Evolutionary conservation across 2,113 vertebrate genomes (phyloP).

Genomic region (Spheniscus mendiculus): DNA sequence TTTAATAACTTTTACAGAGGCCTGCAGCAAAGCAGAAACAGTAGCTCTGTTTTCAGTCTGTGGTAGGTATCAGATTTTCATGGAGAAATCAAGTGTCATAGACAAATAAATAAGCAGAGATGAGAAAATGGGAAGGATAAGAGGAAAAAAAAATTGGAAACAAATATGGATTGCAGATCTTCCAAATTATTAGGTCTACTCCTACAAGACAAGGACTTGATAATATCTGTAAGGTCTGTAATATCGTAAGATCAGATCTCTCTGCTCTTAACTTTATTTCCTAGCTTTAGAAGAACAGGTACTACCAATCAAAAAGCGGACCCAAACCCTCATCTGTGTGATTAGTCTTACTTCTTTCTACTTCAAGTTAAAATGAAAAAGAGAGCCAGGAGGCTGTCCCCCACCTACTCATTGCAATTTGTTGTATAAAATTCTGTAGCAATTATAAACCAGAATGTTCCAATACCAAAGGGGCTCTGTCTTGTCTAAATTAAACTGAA

Average conservation of each 20-base stretch:
- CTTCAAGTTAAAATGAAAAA: neutral
- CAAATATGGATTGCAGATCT: neutral
- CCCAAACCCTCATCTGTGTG: neutral
- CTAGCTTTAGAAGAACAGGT: neutral
- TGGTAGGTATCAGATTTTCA: neutral
- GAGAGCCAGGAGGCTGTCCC: neutral
- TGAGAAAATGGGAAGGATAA: neutral
- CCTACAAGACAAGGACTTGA: neutral
- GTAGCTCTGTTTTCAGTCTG: neutral
- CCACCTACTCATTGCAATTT: neutral
- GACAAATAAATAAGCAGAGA: neutral
- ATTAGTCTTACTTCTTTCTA: neutral
- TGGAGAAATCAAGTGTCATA: neutral
- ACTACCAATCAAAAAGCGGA: neutral
- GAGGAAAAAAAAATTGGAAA: neutral
- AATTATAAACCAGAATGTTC: neutral
- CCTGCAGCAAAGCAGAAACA: neutral
- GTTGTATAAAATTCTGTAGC: neutral
- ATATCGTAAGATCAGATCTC: fast-evolving
- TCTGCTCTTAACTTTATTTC: neutral
- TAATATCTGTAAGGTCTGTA: neutral
- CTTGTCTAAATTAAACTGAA: neutral
- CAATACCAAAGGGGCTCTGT: neutral
- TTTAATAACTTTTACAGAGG: neutral
- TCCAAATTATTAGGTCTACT: neutral